These are phyloP conservation scores for Cygnus olor DNA, from an alignment of 2,797 vertebrate genomes.

Conservation along the genomic window DNA sequence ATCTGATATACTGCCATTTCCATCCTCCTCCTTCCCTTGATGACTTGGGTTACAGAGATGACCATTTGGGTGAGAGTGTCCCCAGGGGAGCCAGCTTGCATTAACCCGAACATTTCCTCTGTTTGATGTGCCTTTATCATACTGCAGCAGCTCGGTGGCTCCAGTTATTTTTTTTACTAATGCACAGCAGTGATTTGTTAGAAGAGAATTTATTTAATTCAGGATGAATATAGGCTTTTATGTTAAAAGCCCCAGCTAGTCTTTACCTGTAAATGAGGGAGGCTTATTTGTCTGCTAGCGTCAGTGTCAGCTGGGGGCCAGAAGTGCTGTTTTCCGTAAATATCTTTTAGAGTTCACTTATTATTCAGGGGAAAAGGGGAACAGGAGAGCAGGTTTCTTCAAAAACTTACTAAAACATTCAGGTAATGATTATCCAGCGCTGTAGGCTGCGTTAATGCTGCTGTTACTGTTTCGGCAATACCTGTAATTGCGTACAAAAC, in stretches of 20 bases:
- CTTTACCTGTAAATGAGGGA: conserved; percentile 56
- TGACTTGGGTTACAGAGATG: conserved; percentile 55
- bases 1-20: conserved; percentile 81
- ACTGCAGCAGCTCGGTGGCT: background rate
- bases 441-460: background rate
- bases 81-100: conserved; percentile 12
- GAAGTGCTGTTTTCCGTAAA: conserved; percentile 45
- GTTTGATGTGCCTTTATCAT: conserved; percentile 26
- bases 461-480: background rate
- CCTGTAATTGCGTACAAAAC: background rate
- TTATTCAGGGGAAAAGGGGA: background rate
- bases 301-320: conserved; percentile 25
- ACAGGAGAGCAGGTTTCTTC: background rate
- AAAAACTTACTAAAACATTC: background rate
- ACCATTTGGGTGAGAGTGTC: conserved; percentile 37
- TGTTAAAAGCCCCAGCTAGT: conserved; percentile 14
- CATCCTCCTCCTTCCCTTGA: conserved; percentile 68
- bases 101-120: conserved; percentile 24
- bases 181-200: conserved; percentile 52
- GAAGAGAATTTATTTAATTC: conserved; percentile 58
- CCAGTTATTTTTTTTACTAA: conserved; percentile 30
- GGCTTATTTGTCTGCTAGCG: conserved; percentile 15
- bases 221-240: conserved; percentile 36
- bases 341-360: background rate
- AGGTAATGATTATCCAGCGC: background rate